These are phyloP conservation scores for Cheilosia soror DNA, from an alignment of 2,888 invertebrate species.

Conservation along the genomic window DNA sequence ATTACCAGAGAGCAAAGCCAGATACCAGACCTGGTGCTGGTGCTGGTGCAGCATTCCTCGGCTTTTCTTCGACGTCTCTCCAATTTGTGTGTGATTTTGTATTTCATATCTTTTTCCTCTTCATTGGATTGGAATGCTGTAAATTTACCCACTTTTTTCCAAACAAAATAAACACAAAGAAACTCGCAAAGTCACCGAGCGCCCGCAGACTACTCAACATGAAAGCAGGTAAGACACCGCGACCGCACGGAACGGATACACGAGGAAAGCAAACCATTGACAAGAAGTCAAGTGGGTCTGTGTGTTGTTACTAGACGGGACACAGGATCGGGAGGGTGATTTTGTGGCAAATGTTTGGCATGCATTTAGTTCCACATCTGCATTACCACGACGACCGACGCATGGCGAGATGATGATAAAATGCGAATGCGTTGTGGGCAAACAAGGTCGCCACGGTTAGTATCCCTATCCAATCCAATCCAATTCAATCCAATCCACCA, in stretches of 20 bases:
- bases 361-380: constrained; percentile 61
- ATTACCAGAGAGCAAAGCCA: constrained; percentile 24
- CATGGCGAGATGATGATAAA: constrained; percentile 40
- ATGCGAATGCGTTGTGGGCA: constrained; percentile 54
- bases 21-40: constrained; percentile 50
- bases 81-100: constrained; percentile 31
- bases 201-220: constrained; percentile 26
- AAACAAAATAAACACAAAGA: constrained; percentile 46
- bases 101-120: constrained; percentile 24
- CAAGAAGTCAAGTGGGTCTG: constrained; percentile 69
- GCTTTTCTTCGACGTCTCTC: constrained; percentile 36
- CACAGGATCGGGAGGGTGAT: neutral
- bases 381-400: constrained; percentile 20
- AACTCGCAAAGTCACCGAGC: constrained; percentile 13
- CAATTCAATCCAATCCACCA: neutral
- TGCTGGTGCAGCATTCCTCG: constrained; percentile 48
- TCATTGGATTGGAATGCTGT: constrained; percentile 70
- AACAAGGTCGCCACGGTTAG: constrained; percentile 58
- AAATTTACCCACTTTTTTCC: constrained; percentile 67
- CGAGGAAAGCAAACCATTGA: constrained; percentile 32
- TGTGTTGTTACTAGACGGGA: constrained; percentile 19
- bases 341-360: constrained; percentile 51
- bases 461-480: constrained; percentile 1
- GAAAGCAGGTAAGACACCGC: constrained; percentile 39
- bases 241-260: constrained; percentile 12